Percentiles rank a stretch among this genome's conserved stretches.
These are phyloP conservation scores for Zapornia atra DNA, from an alignment of 2,113 vertebrate genomes.

Conservation along the genomic window DNA sequence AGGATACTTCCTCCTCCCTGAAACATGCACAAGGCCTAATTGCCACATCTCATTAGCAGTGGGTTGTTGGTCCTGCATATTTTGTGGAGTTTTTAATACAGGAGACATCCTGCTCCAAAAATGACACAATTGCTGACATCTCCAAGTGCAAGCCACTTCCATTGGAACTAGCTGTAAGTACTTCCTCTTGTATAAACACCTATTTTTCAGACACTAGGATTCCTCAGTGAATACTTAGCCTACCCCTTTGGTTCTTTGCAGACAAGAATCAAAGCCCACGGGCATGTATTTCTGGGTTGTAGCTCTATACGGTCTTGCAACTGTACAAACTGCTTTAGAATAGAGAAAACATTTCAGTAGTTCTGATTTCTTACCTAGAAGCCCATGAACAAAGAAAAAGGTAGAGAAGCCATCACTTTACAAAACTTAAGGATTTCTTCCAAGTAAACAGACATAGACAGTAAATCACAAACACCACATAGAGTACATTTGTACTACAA, in stretches of 20 bases:
- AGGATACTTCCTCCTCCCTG: neutral
- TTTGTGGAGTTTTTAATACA: conserved; percentile 71
- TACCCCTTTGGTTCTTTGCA: neutral
- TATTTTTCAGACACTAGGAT: neutral
- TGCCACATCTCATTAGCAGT: conserved; percentile 43
- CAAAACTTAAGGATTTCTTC: neutral
- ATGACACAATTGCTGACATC: neutral
- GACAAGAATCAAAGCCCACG: neutral
- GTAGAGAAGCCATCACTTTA: neutral
- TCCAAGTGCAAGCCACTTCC: conserved; percentile 34
- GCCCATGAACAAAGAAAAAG: neutral
- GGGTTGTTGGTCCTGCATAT: conserved; percentile 12
- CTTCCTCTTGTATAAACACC: neutral
- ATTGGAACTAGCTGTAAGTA: conserved; percentile 27
- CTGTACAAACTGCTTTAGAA: neutral
- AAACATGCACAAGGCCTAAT: neutral
- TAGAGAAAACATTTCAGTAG: neutral
- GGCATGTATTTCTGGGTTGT: neutral
- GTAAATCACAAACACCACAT: neutral
- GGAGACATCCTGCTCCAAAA: conserved; percentile 65
- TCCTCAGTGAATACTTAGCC: neutral
- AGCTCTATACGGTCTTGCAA: neutral
- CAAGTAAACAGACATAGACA: neutral
- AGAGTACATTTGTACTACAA: neutral
- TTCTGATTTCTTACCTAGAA: neutral